A percentile compares a stretch with the other conserved stretches of the same genome.
Conservation (phyloP, 2,113 vertebrate genomes). For the Carollia perspicillata region DNA sequence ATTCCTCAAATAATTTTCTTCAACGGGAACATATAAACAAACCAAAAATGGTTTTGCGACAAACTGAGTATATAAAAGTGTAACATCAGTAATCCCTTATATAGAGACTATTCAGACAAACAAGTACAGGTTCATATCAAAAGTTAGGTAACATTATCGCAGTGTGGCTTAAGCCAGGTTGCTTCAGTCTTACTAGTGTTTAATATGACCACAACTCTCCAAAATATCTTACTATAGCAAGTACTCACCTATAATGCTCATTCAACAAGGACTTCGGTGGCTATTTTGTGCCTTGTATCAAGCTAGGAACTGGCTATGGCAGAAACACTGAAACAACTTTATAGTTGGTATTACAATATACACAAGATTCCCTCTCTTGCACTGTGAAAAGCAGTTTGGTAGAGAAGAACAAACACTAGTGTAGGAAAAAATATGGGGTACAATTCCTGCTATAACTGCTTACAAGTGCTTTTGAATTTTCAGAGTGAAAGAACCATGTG, state of each 20-base stretch:
- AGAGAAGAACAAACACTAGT: background rate
- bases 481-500: background rate
- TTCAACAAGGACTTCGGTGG: background rate
- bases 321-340: background rate
- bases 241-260: background rate
- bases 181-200: background rate
- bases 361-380: background rate
- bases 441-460: background rate
- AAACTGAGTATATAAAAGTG: background rate
- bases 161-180: background rate
- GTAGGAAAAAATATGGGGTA: background rate
- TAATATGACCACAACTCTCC: background rate
- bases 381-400: too few species aligned
- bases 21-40: background rate
- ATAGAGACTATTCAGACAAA: background rate
- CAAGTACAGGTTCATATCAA: background rate
- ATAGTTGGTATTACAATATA: background rate
- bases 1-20: background rate
- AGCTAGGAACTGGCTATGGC: background rate
- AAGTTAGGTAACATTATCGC: background rate
- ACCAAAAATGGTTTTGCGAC: background rate
- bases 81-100: background rate
- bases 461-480: constrained; percentile 1
- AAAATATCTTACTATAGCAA: background rate
- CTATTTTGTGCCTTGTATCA: background rate